Evolutionary conservation across 2,113 vertebrate genomes (phyloP), one percentile per base, ranked within the genome.

Genomic region (Poecile atricapillus): DNA sequence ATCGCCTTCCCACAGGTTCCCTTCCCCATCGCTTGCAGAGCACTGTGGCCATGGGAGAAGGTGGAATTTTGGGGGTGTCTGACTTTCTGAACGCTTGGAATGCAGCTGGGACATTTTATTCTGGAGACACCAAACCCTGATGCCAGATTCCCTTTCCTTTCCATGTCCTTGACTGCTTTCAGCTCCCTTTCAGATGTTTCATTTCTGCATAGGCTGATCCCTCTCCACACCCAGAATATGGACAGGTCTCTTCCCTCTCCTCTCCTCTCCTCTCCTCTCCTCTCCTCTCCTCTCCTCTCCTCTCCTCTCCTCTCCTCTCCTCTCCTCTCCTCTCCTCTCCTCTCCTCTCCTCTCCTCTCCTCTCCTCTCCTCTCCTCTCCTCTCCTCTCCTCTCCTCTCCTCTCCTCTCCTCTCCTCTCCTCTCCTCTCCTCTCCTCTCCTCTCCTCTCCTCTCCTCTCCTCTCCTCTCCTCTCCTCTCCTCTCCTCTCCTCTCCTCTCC

Each of bases 21-120:
- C 46, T 62, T 77, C 52, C 43, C 62, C 25, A 14, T 10, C 1
- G 0, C 13, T 44, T 23, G 2, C 0, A 0, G 22, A 53, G 28
- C 9, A 1, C 46, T 27, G 35, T 24, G 27, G 35, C 23, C 5
- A 3, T 2, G 12, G 9, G 10, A 17, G 18, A 5, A 37, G 46
- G 25, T 10, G 15, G 10, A 31, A 9, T 63, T 59, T 18, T 33
- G 3, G 16, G 23, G 10, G 7, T 7, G 5, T 52, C 47, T 74
- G 43, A 17, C 23, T 16, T 53, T 87, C 73, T 83, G 46, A 20
- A 24, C 30, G 44, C 10, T 41, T 33, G 74, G 49, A 79, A 55
- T 8, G 28, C 27, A 55, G 13, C 44, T 41, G 55, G 52, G 19
- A 50, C 15, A 15, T 5, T 47, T 82, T n/a, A 15, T 80, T 84